Evolutionary conservation across 2,888 invertebrate species (phyloP), one percentile per base, ranked within the genome.

Genomic region (Lucinisca nassula): DNA sequence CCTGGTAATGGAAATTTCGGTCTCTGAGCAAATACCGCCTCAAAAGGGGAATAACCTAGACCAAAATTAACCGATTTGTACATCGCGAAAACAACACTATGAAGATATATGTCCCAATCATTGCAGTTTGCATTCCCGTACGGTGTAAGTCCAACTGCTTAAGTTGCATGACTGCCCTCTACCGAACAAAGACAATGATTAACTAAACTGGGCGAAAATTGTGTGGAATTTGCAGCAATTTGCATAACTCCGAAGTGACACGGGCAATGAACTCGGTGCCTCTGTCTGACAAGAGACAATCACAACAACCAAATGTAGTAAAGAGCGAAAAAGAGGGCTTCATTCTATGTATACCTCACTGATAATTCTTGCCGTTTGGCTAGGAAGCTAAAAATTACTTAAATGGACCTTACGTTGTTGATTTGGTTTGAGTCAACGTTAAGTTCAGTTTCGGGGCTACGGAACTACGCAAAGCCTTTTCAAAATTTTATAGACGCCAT

Each of bases 11-110:
- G 88, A 76, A 87, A 88, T 70, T 80, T 82, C n/a, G 81, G 83
- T 21, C 90, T 49, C n/a, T 74, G 76, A 4, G 76, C 84, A 80
- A 72, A 84, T 30, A 86, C 6, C 2, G 88, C 79, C 40, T 90
- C 86, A 88, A 84, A 86, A 30, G 88, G 88, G 27, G 88, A 84
- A 27, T 73, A 88, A 24, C 84, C 85, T 49, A 58, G 17, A 74
- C 74, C 37, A 30, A 86, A 17, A 61, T 89, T 73, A 4, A 79
- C 86, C 51, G 82, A 37, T 37, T 82, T 75, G 45, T 90, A 88
- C 74, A 86, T 85, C 24, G 85, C 73, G 58, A 90, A 87, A 4
- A 84, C 75, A 32, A 87, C 83, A 72, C 73, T 74, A 40, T 32
- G 72, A 0, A 84, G 37, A 49, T 77, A 49, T 24, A 70, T 61